A percentile compares a stretch with the other conserved stretches of the same genome.
Conservation (phyloP, 2,888 invertebrate species). For the Xanthostigma xanthostigma region DNA sequence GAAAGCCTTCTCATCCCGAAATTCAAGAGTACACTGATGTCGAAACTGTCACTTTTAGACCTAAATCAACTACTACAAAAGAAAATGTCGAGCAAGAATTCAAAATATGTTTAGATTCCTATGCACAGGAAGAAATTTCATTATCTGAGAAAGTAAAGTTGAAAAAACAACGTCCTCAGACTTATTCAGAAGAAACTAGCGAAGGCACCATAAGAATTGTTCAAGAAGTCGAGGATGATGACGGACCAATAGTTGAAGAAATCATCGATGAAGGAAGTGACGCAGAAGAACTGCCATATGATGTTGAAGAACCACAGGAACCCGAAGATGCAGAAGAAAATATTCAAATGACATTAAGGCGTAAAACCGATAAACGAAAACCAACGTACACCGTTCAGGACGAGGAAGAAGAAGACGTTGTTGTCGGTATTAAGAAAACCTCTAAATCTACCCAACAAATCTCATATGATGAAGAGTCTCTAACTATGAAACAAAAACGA, state of each 20-base stretch:
- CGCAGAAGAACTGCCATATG: constrained; percentile 37
- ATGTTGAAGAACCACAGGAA: constrained; percentile 32
- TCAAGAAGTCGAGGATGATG: constrained; percentile 47
- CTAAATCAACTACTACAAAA: constrained; percentile 59
- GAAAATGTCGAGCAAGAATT: constrained; percentile 85
- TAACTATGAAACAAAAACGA: constrained; percentile 54
- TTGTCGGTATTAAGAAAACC: constrained; percentile 34
- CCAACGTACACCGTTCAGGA: constrained; percentile 41
- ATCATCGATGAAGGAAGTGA: constrained; percentile 47
- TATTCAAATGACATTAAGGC: constrained; percentile 31
- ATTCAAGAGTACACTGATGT: constrained; percentile 59
- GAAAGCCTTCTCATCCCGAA: constrained; percentile 45
- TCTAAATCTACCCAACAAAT: constrained; percentile 31
- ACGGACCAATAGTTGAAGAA: constrained; percentile 42
- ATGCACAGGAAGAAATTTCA: constrained; percentile 77
- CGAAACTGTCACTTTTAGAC: constrained; percentile 67
- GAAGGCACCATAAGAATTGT: constrained; percentile 58
- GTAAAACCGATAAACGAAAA: constrained; percentile 29
- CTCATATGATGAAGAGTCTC: constrained; percentile 46
- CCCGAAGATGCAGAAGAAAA: constrained; percentile 37
- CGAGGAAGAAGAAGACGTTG: constrained; percentile 44
- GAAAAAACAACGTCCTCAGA: constrained; percentile 55
- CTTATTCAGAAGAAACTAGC: constrained; percentile 61
- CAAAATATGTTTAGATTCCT: constrained; percentile 69
- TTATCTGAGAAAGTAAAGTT: constrained; percentile 72